Conservation (phyloP, 2,113 vertebrate species). For the Azemiops feae region DNA sequence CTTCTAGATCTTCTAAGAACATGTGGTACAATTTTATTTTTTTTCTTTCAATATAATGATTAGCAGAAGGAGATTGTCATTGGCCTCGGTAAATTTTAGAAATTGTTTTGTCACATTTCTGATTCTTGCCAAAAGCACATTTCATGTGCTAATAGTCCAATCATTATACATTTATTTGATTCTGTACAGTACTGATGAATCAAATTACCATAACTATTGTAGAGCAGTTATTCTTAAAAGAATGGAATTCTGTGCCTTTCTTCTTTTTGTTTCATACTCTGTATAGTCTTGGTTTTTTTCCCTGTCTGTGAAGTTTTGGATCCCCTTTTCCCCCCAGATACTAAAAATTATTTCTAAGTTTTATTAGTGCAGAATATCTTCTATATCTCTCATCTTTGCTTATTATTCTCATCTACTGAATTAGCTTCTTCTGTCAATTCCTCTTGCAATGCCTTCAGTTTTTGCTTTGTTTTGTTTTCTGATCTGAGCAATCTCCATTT, state of each 20-base stretch:
- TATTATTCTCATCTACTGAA: not conserved
- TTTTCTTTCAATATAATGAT: not conserved
- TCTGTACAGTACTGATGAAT: not conserved
- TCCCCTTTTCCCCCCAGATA: not conserved
- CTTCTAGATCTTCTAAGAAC: not conserved
- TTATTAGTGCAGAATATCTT: not conserved
- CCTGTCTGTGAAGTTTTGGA: not conserved
- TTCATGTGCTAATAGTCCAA: not conserved
- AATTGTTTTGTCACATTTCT: not conserved
- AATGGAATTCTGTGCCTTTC: not conserved
- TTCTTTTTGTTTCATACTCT: not conserved
- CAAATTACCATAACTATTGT: not conserved
- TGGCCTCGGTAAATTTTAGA: not conserved
- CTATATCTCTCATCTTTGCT: not conserved
- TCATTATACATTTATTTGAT: not conserved
- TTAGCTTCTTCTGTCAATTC: not conserved
- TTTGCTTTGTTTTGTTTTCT: not conserved
- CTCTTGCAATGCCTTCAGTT: not conserved
- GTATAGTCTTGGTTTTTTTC: too few species aligned
- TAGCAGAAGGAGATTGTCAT: not conserved
- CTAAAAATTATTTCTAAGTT: not conserved
- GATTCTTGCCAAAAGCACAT: not conserved
- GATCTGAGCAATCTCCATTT: not conserved
- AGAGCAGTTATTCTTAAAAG: not conserved
- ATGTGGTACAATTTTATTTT: not conserved